A percentile compares a stretch with the other conserved stretches of the same genome.
These are phyloP conservation scores for Apaloderma vittatum DNA, from an alignment of 2,113 vertebrate genomes.

Conservation along the genomic window DNA sequence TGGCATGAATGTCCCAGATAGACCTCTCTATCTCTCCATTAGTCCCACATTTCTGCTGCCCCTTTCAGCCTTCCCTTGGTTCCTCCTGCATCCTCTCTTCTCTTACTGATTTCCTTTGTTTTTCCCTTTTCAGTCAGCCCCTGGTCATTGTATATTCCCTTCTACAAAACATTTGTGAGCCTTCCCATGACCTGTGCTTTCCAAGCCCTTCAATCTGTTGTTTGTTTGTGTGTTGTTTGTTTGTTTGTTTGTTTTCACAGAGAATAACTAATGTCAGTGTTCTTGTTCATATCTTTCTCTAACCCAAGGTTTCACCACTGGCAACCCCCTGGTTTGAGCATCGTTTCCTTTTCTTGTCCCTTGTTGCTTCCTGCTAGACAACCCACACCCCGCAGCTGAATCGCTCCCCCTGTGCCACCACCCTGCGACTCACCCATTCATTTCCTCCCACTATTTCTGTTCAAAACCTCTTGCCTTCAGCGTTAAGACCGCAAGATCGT, in stretches of 20 bases:
- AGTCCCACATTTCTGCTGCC: neutral
- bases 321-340: neutral
- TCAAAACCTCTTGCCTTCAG: neutral
- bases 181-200: neutral
- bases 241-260: neutral
- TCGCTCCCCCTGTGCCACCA: neutral
- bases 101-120: neutral
- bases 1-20: neutral
- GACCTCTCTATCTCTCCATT: neutral
- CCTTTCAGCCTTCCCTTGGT: neutral
- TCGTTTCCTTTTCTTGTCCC: neutral
- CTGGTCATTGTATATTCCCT: neutral
- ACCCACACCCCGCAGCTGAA: neutral
- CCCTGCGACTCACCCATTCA: neutral
- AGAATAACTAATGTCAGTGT: neutral
- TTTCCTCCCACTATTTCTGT: neutral
- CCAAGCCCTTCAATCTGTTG: neutral
- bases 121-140: neutral
- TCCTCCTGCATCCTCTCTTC: neutral
- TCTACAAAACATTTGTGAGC: neutral
- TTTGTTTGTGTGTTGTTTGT: neutral
- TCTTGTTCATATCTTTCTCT: neutral
- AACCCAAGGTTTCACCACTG: neutral
- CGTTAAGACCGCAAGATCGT: neutral
- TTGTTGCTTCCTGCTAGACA: neutral